These are phyloP conservation scores for Tenualosa ilisha DNA, from an alignment of 2,797 vertebrate species.

Conservation along the genomic window DNA sequence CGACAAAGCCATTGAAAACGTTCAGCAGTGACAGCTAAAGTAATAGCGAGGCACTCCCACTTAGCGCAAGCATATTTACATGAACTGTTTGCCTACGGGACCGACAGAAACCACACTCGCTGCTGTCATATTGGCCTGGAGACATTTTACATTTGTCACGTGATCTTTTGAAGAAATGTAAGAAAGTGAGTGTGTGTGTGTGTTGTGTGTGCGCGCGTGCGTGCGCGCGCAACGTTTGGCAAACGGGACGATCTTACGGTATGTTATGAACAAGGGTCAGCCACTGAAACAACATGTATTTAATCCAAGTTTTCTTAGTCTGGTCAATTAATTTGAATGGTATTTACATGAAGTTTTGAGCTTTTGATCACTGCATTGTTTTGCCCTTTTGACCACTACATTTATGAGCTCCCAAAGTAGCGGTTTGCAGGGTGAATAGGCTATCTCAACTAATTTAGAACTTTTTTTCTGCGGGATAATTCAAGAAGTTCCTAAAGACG, in stretches of 20 bases:
- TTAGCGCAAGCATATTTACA: conserved; percentile 74
- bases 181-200: conserved; percentile 38
- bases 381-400: too few relatives aligned
- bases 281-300: neutral
- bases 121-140: conserved; percentile 50
- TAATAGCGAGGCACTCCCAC: conserved; percentile 87
- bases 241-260: conserved; percentile 3
- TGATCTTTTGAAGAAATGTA: conserved; percentile 49
- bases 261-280: conserved; percentile 8
- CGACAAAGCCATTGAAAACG: conserved; percentile 68
- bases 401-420: neutral
- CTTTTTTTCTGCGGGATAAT: neutral
- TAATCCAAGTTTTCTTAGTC: neutral
- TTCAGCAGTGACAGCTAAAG: conserved; percentile 80
- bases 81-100: conserved; percentile 77
- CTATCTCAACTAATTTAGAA: neutral
- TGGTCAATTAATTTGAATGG: neutral
- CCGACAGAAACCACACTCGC: conserved; percentile 65
- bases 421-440: neutral
- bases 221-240: conserved; percentile 9
- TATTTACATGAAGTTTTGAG: neutral
- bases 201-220: conserved; percentile 26
- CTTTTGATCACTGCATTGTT: too few relatives aligned
- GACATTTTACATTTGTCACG: conserved; percentile 54
- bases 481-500: neutral